Conservation (phyloP, 2,113 vertebrate genomes). For the Origma solitaria region DNA sequence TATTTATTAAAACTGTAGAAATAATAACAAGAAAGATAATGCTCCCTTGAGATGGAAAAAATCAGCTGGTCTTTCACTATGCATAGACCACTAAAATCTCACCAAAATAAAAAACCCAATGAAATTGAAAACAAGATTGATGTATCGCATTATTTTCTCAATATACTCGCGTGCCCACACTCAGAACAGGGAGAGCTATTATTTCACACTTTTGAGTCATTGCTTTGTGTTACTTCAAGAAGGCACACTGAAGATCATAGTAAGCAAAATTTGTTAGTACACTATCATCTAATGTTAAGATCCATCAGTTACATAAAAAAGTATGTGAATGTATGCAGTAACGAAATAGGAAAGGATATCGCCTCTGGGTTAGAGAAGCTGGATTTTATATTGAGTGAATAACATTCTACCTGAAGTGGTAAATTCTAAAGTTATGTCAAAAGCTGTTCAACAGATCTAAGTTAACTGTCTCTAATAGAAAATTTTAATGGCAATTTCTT, state of each 20-base stretch:
- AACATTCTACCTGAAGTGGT: not conserved
- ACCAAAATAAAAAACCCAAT: not conserved
- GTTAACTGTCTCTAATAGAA: not conserved
- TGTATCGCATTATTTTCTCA: not conserved
- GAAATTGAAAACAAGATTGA: not conserved
- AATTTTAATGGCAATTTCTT: not conserved
- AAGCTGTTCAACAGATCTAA: not conserved
- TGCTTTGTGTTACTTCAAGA: not conserved
- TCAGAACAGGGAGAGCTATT: not conserved
- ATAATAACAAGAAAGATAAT: not conserved
- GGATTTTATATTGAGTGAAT: not conserved
- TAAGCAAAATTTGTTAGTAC: not conserved
- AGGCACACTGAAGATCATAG: not conserved
- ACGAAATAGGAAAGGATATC: not conserved
- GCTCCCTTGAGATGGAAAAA: not conserved
- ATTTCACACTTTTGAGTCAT: not conserved
- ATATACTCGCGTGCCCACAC: accelerated
- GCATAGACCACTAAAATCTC: not conserved
- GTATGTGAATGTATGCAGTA: accelerated
- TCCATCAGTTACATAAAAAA: not conserved
- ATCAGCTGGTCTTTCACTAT: not conserved
- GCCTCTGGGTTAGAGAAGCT: not conserved
- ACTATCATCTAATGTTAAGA: not conserved
- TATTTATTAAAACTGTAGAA: not conserved
- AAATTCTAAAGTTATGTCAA: not conserved